These are phyloP conservation scores for Microcaecilia unicolor DNA, from an alignment of 2,797 vertebrate species.

Conservation along the genomic window DNA sequence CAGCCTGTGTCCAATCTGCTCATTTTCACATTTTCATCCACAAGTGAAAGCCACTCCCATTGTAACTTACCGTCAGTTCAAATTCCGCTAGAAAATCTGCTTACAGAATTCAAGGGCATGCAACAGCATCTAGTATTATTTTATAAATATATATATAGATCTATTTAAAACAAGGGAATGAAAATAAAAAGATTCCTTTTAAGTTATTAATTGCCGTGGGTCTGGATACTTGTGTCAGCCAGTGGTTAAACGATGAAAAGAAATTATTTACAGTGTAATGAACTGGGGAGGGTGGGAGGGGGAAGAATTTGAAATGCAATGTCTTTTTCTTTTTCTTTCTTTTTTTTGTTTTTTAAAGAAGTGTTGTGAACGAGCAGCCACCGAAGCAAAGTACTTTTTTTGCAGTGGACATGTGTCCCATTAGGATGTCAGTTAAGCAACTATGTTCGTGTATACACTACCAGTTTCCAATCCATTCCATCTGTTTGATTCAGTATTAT, in stretches of 20 bases:
- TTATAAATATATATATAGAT: conserved; percentile 29
- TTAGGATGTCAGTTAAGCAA: conserved; percentile 50
- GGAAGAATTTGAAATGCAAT: conserved; percentile 34
- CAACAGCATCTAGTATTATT: conserved; percentile 39
- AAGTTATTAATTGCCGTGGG: conserved; percentile 59
- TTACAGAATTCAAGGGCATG: conserved; percentile 43
- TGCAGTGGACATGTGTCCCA: conserved; percentile 39
- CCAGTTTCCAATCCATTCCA: conserved; percentile 52
- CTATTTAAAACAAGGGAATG: conserved; percentile 63
- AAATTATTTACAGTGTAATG: conserved; percentile 63
- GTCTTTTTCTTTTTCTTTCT: conserved; percentile 20
- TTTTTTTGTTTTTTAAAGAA: too few relatives aligned
- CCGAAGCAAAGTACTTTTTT: conserved; percentile 33
- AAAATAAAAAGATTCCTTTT: conserved; percentile 50
- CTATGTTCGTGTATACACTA: conserved; percentile 59
- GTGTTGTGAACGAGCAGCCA: conserved; percentile 23
- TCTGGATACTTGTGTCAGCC: conserved; percentile 53
- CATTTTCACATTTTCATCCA: conserved; percentile 49
- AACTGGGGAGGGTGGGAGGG: too few relatives aligned
- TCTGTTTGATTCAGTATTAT: conserved; percentile 73
- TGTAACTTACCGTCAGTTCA: conserved; percentile 45
- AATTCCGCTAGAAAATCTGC: conserved; percentile 33
- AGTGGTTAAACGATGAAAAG: conserved; percentile 57
- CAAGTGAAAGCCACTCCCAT: conserved; percentile 36
- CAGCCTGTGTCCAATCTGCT: conserved; percentile 55